phyloP scores from a whole-genome alignment of 2,888 invertebrate genomes.

The Napeogenes sylphis region DNA sequence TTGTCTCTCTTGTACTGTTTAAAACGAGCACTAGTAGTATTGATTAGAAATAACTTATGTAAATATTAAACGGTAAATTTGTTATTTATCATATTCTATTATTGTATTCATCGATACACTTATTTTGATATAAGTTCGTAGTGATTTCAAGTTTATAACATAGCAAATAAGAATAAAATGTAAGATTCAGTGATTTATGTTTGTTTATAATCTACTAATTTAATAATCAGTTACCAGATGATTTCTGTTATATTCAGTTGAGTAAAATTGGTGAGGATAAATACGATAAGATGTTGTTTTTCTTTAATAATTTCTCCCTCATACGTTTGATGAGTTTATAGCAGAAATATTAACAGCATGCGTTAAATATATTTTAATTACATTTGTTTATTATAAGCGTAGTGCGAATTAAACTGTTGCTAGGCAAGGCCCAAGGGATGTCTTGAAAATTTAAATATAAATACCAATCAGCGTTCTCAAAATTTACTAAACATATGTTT shows the following conservation, averaged over 20 bases:
- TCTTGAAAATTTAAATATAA: conserved; percentile 10
- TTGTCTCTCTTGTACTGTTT: conserved; percentile 52
- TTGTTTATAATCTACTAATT: conserved; percentile 71
- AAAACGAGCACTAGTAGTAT: conserved; percentile 64
- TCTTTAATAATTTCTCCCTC: conserved; percentile 58
- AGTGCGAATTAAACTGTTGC: conserved; percentile 56
- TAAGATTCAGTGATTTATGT: conserved; percentile 65
- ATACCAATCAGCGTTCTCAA: not conserved
- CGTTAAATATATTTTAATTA: conserved; percentile 40
- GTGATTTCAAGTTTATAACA: conserved; percentile 67
- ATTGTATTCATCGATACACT: conserved; percentile 68
- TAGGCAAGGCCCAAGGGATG: conserved; percentile 41
- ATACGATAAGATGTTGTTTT: conserved; percentile 70
- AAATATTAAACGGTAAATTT: conserved; percentile 68
- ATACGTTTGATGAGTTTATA: conserved; percentile 42
- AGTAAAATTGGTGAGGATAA: conserved; percentile 70
- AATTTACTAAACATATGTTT: conserved; percentile 4
- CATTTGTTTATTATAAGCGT: conserved; percentile 58
- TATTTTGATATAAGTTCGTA: conserved; percentile 69
- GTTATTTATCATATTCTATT: conserved; percentile 75
- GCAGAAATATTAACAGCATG: conserved; percentile 41
- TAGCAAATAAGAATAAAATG: conserved; percentile 53
- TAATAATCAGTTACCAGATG: conserved; percentile 72
- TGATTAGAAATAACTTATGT: conserved; percentile 64
- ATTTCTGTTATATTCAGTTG: conserved; percentile 71